Base-by-base conservation (phyloP, 2,888 invertebrate genomes). In the Alloplasta piceator region DNA sequence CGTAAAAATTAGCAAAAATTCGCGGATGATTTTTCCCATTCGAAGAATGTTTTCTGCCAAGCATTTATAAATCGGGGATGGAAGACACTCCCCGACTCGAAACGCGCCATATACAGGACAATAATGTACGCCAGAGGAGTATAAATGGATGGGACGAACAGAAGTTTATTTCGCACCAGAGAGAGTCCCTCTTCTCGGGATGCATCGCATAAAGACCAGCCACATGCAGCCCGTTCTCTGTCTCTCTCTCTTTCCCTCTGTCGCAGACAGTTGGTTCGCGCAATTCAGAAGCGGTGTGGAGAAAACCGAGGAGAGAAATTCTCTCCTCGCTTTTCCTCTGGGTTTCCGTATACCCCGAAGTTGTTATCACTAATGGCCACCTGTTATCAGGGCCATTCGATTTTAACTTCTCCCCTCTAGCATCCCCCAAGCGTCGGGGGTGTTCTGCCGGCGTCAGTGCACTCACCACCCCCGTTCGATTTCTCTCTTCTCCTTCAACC, bases 301-400 rank as follows among this genome's bases (percentile, higher is more conserved):
- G 48, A 26, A 60, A 46, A 41, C 48, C 4, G 60, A 61, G n/a
- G 26, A 26, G 41, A 68, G 41, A 55, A 55, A 68, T 68, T 68
- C 67, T 43, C 77, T 56, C 16, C 39, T 6, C n/a, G 48, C 76
- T 48, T 61, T 63, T 41, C 66, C 66, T 58, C 38, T 36, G 74
- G 50, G 4, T 68, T 12, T 66, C 46, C 61, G 52, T 84, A 79
- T 78, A 67, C 66, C 64, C 68, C 74, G 58, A 87, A 88, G 86
- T 88, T 88, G 88, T 88, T 88, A 87, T 88, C 87, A 81, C 74
- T 86, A 88, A 87, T 88, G 84, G 85, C 84, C 80, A 84, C 75
- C 83, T 84, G 85, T 86, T 87, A 87, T 87, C 86, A 83, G 84
- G 66, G 76, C 52, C 60, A 82, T 87, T 87, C 84, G 86, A 86